These are phyloP conservation scores for Lysandra coridon DNA, from an alignment of 2,888 invertebrate species.

Conservation along the genomic window DNA sequence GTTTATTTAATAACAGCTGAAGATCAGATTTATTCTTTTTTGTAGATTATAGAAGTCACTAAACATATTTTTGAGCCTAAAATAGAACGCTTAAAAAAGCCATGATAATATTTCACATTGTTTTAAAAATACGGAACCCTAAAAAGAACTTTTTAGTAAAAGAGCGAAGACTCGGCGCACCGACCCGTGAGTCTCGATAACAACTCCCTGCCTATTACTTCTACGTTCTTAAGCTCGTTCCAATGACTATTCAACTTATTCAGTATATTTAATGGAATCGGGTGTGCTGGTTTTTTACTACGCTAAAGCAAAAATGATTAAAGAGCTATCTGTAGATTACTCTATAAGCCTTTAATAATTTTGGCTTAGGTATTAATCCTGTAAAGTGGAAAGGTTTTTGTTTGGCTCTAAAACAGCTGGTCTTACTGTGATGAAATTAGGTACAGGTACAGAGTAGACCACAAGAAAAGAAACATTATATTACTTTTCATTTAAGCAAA, in stretches of 20 bases:
- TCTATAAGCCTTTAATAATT: neutral
- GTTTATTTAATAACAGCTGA: neutral
- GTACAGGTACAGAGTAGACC: too few relatives aligned
- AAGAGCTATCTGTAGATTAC: neutral
- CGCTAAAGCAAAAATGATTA: neutral
- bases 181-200: slow-evolving; percentile 24
- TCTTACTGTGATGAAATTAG: too few relatives aligned
- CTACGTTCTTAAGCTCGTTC: slow-evolving; percentile 8
- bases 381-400: neutral
- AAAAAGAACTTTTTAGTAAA: slow-evolving; percentile 16
- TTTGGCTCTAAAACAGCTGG: too few relatives aligned
- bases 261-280: slow-evolving; percentile 2
- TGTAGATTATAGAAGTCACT: too few relatives aligned
- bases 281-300: neutral
- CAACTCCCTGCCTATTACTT: neutral
- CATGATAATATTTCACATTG: neutral
- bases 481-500: too few relatives aligned
- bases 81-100: neutral
- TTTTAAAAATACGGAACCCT: neutral
- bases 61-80: neutral
- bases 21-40: neutral
- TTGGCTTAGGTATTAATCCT: too few relatives aligned
- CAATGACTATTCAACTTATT: slow-evolving; percentile 2
- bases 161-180: slow-evolving; percentile 18
- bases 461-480: too few relatives aligned